Percentiles rank a stretch among this genome's conserved stretches.
These are phyloP conservation scores for Lucifuga dentata DNA, from an alignment of 2,113 vertebrate genomes.

Conservation along the genomic window DNA sequence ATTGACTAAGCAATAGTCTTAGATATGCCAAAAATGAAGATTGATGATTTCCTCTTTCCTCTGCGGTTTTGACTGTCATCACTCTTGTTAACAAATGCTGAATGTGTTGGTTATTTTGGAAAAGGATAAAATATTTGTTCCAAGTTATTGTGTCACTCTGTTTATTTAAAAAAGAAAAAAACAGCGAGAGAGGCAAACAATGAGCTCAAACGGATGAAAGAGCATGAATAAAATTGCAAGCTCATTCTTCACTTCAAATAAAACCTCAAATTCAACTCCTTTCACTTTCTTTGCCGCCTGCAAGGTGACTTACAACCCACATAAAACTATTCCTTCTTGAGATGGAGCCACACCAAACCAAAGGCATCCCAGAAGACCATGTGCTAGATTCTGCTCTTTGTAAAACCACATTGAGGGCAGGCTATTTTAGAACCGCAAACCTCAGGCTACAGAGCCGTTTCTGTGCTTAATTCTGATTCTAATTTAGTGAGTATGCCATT, in stretches of 20 bases:
- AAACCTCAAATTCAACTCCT: constrained; percentile 64
- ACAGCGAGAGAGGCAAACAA: constrained; percentile 14
- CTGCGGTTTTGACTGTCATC: constrained; percentile 1
- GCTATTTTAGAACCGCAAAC: constrained; percentile 73
- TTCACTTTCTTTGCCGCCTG: constrained; percentile 47
- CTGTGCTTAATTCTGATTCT: constrained; percentile 69
- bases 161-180: not conserved
- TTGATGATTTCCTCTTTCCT: constrained; percentile 1
- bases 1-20: not conserved
- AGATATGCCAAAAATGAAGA: not conserved
- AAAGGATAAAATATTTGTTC: not conserved
- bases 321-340: constrained; percentile 64
- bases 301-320: constrained; percentile 75
- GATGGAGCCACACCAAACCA: constrained; percentile 51
- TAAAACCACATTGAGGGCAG: constrained; percentile 71
- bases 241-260: constrained; percentile 63
- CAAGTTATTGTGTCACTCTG: constrained; percentile 5
- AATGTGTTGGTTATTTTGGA: constrained; percentile 2
- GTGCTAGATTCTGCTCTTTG: constrained; percentile 71
- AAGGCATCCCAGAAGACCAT: constrained; percentile 67
- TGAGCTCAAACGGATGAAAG: constrained; percentile 37
- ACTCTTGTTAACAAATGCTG: constrained; percentile 2
- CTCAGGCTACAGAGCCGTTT: constrained; percentile 62
- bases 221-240: constrained; percentile 54
- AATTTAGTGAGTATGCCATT: constrained; percentile 58